These are phyloP conservation scores for Ophion ellenae DNA, from an alignment of 2,888 invertebrate genomes.

Conservation along the genomic window DNA sequence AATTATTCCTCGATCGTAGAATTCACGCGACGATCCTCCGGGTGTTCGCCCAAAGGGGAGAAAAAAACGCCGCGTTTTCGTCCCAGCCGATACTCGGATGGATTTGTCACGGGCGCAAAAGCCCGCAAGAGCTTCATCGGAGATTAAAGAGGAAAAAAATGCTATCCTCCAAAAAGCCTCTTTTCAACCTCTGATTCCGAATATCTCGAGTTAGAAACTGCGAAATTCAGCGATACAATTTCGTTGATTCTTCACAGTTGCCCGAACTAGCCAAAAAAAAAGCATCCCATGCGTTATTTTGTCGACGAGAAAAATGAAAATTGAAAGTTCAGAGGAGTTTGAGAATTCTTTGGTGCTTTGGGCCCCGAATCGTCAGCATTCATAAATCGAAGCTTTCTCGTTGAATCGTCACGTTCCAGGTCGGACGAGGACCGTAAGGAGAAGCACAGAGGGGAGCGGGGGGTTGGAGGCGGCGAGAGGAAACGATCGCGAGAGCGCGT, in stretches of 20 bases:
- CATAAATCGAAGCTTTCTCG: conserved; percentile 67
- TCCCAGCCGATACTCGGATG: too few relatives aligned
- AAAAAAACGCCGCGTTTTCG: not conserved
- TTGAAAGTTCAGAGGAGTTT: not conserved
- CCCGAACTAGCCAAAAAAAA: too few relatives aligned
- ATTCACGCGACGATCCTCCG: not conserved
- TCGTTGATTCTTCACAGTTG: too few relatives aligned
- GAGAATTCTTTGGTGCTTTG: not conserved
- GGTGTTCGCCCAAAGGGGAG: not conserved
- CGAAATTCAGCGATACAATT: too few relatives aligned
- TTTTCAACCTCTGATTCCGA: too few relatives aligned
- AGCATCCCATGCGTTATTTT: too few relatives aligned
- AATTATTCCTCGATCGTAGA: conserved; percentile 55
- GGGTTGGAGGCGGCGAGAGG: conserved; percentile 77
- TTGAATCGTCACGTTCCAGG: conserved; percentile 77
- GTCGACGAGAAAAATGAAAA: not conserved
- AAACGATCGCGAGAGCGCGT: conserved; percentile 73
- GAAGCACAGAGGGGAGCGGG: conserved; percentile 78
- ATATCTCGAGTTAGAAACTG: too few relatives aligned
- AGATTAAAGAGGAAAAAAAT: too few relatives aligned
- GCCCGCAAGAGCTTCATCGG: too few relatives aligned
- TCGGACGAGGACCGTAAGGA: conserved; percentile 82
- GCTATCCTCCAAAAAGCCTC: too few relatives aligned
- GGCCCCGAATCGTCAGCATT: conserved; percentile 49
- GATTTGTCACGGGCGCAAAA: too few relatives aligned